Evolutionary conservation across 2,888 invertebrate genomes (phyloP).

Genomic region (Calameuta pallipes): DNA sequence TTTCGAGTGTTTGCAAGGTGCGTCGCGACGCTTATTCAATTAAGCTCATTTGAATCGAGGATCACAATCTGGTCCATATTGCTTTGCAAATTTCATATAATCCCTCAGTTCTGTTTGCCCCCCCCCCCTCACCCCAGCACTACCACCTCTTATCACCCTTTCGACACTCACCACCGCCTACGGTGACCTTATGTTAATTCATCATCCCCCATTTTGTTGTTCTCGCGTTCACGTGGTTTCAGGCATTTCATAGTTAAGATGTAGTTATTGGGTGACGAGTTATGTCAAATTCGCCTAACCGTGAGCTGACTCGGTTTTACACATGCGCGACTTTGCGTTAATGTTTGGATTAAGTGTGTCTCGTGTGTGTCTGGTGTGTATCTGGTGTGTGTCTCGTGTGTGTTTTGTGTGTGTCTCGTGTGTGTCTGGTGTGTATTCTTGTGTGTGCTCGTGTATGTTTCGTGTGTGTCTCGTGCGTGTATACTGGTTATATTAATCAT

Average conservation of each 20-base stretch:
- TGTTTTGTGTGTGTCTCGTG: neutral
- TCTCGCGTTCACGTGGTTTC: neutral
- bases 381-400: too few species aligned
- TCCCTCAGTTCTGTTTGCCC: neutral
- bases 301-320: neutral
- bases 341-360: neutral
- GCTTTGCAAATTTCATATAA: neutral
- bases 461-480: neutral
- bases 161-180: neutral
- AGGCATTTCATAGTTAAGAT: neutral
- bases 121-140: neutral
- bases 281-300: neutral
- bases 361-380: neutral
- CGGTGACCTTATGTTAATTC: neutral
- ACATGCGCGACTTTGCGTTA: neutral
- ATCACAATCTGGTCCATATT: neutral
- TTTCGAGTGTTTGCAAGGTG: neutral
- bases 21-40: neutral
- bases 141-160: neutral
- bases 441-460: neutral
- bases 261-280: neutral
- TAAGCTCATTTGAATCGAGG: neutral
- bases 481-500: conserved; percentile 29
- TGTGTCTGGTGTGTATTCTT: neutral
- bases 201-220: neutral